phyloP scores from a whole-genome alignment of 2,888 invertebrate genomes.

The Argyresthia albistria region DNA sequence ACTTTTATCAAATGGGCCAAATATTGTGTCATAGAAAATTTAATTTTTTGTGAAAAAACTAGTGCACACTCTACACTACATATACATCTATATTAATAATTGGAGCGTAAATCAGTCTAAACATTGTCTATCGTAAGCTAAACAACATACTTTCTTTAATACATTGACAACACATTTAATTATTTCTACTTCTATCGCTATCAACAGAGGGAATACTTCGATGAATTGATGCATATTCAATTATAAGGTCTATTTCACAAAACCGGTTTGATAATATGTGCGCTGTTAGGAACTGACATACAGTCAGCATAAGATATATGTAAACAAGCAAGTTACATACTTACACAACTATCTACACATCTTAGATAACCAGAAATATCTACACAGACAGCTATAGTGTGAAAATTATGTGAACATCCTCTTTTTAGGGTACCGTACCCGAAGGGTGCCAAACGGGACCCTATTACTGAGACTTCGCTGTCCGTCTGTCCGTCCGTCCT shows the following conservation, averaged over 20 bases:
- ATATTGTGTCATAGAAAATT: constrained; percentile 37
- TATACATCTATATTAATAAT: constrained; percentile 39
- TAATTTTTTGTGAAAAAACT: constrained; percentile 48
- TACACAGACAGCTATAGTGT: no score
- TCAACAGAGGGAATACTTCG: constrained; percentile 18
- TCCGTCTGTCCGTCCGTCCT: no score
- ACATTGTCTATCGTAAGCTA: constrained; percentile 51
- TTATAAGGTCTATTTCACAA: background rate
- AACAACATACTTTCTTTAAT: constrained; percentile 20
- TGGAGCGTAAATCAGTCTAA: constrained; percentile 67
- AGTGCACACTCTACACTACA: constrained; percentile 37
- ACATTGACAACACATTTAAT: constrained; percentile 39
- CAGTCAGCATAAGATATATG: no score
- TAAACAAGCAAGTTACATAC: no score
- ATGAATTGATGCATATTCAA: background rate
- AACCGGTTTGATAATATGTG: background rate
- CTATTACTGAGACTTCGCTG: no score
- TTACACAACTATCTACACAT: no score
- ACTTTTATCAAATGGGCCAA: constrained; percentile 46
- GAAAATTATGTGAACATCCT: no score
- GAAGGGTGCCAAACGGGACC: no score
- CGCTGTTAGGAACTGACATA: no score
- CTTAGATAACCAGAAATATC: no score
- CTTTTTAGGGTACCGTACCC: no score
- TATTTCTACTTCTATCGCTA: constrained; percentile 34